Base-by-base conservation (phyloP, 2,113 vertebrate species). In the Protobothrops mucrosquamatus region DNA sequence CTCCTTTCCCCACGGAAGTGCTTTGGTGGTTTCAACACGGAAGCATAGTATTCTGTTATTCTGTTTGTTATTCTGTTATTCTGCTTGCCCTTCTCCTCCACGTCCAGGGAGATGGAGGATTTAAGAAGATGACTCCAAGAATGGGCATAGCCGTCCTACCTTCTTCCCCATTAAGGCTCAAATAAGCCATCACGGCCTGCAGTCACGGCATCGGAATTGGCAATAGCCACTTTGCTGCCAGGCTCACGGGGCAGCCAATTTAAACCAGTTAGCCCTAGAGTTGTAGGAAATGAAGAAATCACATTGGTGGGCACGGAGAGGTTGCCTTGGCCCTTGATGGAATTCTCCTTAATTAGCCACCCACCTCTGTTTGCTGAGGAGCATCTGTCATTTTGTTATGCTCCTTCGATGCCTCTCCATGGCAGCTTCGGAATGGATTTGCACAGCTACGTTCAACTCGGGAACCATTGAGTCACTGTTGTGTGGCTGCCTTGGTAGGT, bases 161-260 rank as follows among this genome's bases (percentile, higher is more conserved):
- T 90, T 6, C 93, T 96, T 89, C 93, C n/a, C n/a, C 87, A 18
- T 97, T 96, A 96, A 5, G 0, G 0, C 52, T 4, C 89, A 97
- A 97, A 98, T 56, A 57, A 97, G 93, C 92, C 29, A 0, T 46
- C 64, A 59, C 24, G 0, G 0, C 48, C 92, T n/a, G 0, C 69
- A 59, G 90, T 95, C 97, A 96, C 59, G 92, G 69, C 95, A 89
- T 2, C 39, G 51, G 51, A 91, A 0, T 0, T 52, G 18, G 0
- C 0, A 3, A 92, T 87, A 95, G 95, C 93, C 95, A 93, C 12
- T 97, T 96, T 0, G 1, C 93, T 0, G 10, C 87, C 91, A 20
- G 87, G 23, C 59, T 2, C 22, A 64, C 24, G 18, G 54, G n/a
- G 1, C 0, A 2, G 6, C n/a, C 55, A 24, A 57, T 95, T 94